Evolutionary conservation across 2,113 vertebrate species (phyloP).

Genomic region (Shinisaurus crocodilurus): DNA sequence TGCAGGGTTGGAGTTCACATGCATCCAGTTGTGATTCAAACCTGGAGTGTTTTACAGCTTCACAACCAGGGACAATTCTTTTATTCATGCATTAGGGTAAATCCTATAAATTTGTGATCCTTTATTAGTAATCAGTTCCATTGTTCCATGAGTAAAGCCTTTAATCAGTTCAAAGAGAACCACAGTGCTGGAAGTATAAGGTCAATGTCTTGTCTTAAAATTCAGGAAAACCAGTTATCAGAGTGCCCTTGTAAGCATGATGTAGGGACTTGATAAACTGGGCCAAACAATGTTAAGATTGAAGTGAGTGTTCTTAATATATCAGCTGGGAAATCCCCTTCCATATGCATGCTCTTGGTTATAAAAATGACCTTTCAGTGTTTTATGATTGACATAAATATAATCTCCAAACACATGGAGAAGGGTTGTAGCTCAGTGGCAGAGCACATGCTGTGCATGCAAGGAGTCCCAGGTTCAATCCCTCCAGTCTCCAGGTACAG

Average conservation of each 20-base stretch:
- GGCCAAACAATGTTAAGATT: conserved; percentile 18
- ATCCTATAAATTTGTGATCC: not conserved
- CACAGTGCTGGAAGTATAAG: not conserved
- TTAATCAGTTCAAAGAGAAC: not conserved
- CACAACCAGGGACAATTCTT: not conserved
- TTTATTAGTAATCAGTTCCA: not conserved
- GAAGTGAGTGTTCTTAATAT: conserved; percentile 16
- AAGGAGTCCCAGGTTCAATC: not conserved
- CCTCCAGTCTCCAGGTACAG: not conserved
- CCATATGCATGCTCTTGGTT: not conserved
- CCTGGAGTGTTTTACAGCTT: not conserved
- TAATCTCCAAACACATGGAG: not conserved
- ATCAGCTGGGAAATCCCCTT: conserved; percentile 9
- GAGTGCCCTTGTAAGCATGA: not conserved
- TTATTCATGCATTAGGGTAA: not conserved
- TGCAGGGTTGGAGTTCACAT: not conserved
- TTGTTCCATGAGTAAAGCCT: not conserved
- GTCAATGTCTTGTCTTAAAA: not conserved
- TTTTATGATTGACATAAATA: conserved; percentile 37
- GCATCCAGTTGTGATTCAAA: not conserved
- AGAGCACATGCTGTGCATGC: not conserved
- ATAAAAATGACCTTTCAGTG: conserved; percentile 24
- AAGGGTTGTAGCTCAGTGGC: not conserved
- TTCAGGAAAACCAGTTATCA: not conserved
- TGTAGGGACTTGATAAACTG: not conserved